Evolutionary conservation across 2,113 vertebrate genomes (phyloP).

Genomic region (Cebus imitator): DNA sequence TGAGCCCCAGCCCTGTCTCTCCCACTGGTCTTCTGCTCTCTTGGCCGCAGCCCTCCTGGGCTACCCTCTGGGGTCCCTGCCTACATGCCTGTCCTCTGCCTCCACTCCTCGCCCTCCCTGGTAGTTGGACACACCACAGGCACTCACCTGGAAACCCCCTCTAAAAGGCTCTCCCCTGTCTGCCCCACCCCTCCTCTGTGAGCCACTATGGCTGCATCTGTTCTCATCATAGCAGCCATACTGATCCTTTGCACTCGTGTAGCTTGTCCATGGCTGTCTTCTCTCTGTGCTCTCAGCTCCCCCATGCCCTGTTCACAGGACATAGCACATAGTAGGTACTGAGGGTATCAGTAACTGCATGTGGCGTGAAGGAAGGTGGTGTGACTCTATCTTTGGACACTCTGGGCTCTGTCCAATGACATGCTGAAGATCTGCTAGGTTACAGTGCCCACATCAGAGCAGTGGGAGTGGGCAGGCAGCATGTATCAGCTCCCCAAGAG

Average conservation of each 20-base stretch:
- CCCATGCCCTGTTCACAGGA: accelerated
- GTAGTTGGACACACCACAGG: background rate
- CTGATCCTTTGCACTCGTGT: background rate
- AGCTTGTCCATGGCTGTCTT: background rate
- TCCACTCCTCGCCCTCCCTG: background rate
- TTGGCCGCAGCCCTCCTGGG: background rate
- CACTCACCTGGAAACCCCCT: background rate
- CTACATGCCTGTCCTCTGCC: background rate
- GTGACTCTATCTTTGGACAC: background rate
- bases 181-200: background rate
- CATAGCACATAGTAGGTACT: background rate
- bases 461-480: background rate
- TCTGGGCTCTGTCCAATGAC: background rate
- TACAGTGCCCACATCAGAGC: background rate
- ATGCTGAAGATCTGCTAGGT: background rate
- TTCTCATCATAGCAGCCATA: background rate
- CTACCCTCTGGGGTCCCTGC: background rate
- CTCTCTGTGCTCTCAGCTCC: background rate
- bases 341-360: background rate
- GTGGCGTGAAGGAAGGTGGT: background rate
- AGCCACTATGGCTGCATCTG: background rate
- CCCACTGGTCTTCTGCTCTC: background rate
- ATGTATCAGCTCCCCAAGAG: too few species aligned
- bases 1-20: background rate
- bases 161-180: background rate